phyloP scores from a whole-genome alignment of 35 echinoderm and acorn worm genomes.

The Diadema setosum region DNA sequence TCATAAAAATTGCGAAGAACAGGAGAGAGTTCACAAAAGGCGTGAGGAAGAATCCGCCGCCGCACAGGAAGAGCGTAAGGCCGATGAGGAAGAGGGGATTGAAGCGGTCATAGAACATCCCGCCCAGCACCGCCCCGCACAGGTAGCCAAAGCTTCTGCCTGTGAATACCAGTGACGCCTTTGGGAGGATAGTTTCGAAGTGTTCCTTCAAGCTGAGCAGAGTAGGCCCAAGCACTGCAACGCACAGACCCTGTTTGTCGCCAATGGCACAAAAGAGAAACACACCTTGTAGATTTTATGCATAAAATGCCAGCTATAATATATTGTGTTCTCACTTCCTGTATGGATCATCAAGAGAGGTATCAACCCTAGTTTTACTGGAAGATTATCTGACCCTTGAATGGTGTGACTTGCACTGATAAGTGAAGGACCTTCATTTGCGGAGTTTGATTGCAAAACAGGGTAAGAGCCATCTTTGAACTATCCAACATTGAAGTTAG shows the following conservation, averaged over 20 bases:
- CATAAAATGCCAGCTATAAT: too few relatives aligned
- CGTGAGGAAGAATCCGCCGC: background rate
- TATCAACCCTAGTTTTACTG: too few relatives aligned
- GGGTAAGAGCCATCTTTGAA: too few relatives aligned
- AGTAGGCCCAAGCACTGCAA: conserved; percentile 32
- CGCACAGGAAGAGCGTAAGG: background rate
- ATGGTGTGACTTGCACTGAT: too few relatives aligned
- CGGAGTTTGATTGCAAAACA: too few relatives aligned
- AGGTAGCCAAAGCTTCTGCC: conserved; percentile 38
- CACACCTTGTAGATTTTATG: too few relatives aligned
- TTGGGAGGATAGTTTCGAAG: background rate
- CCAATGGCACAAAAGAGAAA: too few relatives aligned
- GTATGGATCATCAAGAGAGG: too few relatives aligned
- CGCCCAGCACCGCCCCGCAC: background rate
- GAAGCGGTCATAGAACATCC: conserved; percentile 21
- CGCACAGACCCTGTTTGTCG: background rate
- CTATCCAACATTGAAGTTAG: too few relatives aligned
- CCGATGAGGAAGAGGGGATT: conserved; percentile 24
- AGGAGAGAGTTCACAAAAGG: background rate
- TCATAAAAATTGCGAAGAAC: background rate
- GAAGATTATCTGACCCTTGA: too few relatives aligned
- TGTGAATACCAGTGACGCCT: conserved; percentile 29
- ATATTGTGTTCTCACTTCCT: too few relatives aligned
- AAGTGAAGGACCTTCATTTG: too few relatives aligned
- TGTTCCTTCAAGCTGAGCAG: background rate